phyloP scores from a whole-genome alignment of 2,797 vertebrate genomes.

The Danio choprae region DNA sequence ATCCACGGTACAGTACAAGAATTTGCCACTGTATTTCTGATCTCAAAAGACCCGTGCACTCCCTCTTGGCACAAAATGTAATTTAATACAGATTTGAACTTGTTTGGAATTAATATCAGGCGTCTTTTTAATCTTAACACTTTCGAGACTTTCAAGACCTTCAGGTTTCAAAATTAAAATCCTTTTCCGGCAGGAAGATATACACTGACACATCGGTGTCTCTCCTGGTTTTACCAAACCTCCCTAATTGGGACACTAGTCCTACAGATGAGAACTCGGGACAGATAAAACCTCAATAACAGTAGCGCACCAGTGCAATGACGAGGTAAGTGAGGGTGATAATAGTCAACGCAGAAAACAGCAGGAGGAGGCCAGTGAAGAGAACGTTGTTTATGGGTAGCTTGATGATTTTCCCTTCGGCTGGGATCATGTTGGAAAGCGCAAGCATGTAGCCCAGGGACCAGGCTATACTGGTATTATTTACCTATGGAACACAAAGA shows the following conservation, averaged over 20 bases:
- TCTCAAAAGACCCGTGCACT: background rate
- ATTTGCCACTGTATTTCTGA: background rate
- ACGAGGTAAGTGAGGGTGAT: constrained; percentile 81
- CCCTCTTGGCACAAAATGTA: background rate
- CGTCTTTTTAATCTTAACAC: constrained; percentile 11
- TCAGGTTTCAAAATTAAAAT: constrained; percentile 10
- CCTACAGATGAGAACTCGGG: background rate
- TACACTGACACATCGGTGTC: background rate
- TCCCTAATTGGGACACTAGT: constrained; percentile 2
- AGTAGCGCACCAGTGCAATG: constrained; percentile 77
- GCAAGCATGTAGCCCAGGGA: constrained; percentile 94
- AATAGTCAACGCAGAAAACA: constrained; percentile 83
- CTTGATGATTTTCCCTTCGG: constrained; percentile 79
- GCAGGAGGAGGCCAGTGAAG: constrained; percentile 84
- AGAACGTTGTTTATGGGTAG: constrained; percentile 80
- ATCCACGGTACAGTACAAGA: background rate
- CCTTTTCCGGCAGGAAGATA: constrained; percentile 13
- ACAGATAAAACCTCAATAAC: constrained; percentile 66
- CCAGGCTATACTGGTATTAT: constrained; percentile 89
- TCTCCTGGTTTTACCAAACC: constrained; percentile 21
- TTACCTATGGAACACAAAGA: constrained; percentile 76
- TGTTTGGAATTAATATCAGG: background rate
- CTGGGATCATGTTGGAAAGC: constrained; percentile 95
- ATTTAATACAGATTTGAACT: constrained; percentile 13
- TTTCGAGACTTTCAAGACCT: constrained; percentile 1